Conservation (phyloP, 1,140 invertebrate genomes). For the Drosophila nikananu region DNA sequence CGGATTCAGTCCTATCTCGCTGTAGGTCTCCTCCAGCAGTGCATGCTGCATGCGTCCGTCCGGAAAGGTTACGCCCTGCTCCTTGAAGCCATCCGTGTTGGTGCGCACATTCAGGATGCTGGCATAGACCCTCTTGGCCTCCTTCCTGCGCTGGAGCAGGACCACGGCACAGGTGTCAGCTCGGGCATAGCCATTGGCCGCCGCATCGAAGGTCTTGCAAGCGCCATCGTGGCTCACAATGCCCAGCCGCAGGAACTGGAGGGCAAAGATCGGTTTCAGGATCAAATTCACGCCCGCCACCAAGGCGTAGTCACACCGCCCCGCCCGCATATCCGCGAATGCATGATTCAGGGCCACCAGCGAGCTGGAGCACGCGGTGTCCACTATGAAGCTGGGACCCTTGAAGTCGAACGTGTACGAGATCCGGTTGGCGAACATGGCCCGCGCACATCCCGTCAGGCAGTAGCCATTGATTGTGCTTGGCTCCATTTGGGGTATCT, state of each 20-base stretch:
- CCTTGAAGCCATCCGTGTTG: constrained; percentile 96
- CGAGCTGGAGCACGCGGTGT: constrained; percentile 98
- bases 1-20: constrained; percentile 92
- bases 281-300: constrained; percentile 95
- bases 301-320: constrained; percentile 96
- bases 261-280: constrained; percentile 93
- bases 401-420: constrained; percentile 97
- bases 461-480: constrained; percentile 95
- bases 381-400: constrained; percentile 95
- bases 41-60: constrained; percentile 93
- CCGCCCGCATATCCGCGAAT: constrained; percentile 91
- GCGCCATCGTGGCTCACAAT: constrained; percentile 95
- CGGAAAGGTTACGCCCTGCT: constrained; percentile 96
- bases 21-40: constrained; percentile 93
- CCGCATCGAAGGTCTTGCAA: constrained; percentile 97
- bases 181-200: constrained; percentile 96
- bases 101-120: constrained; percentile 93
- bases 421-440: constrained; percentile 98
- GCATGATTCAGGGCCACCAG: constrained; percentile 95
- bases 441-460: constrained; percentile 95
- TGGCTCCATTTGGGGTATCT: constrained; percentile 89
- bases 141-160: constrained; percentile 91
- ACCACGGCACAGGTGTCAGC: constrained; percentile 94
- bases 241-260: constrained; percentile 95
- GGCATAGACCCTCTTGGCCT: constrained; percentile 93